These are phyloP conservation scores for Pseudochaenichthys georgianus DNA, from an alignment of 2,797 vertebrate species.

Conservation along the genomic window DNA sequence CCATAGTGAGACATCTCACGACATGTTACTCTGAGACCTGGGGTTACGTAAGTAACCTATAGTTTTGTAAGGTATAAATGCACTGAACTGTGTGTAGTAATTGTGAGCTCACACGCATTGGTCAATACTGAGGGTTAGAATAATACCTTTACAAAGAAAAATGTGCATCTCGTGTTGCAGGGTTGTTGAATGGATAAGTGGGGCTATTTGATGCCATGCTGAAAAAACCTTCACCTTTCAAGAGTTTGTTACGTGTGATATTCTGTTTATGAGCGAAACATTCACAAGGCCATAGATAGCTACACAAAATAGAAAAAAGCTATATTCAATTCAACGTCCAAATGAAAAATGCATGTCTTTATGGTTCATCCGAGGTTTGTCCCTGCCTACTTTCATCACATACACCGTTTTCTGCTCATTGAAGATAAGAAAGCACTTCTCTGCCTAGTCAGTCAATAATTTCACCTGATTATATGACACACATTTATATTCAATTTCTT, in stretches of 20 bases:
- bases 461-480: slow-evolving; percentile 12
- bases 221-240: background rate
- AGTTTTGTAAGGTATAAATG: slow-evolving; percentile 10
- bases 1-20: too few species aligned
- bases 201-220: background rate
- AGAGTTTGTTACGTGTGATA: background rate
- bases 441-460: slow-evolving; percentile 8
- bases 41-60: too few species aligned
- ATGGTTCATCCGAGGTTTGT: background rate
- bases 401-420: slow-evolving; percentile 1
- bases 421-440: background rate
- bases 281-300: background rate
- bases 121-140: slow-evolving; percentile 17
- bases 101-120: slow-evolving; percentile 10
- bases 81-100: background rate
- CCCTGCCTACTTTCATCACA: background rate
- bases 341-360: background rate
- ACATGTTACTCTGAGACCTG: too few species aligned
- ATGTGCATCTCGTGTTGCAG: background rate
- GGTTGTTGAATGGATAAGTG: background rate
- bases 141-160: background rate
- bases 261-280: slow-evolving; percentile 4
- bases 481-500: slow-evolving; percentile 17
- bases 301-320: background rate
- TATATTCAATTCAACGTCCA: background rate